Conservation (phyloP, 2,888 invertebrate genomes). For the Dugesia japonica region DNA sequence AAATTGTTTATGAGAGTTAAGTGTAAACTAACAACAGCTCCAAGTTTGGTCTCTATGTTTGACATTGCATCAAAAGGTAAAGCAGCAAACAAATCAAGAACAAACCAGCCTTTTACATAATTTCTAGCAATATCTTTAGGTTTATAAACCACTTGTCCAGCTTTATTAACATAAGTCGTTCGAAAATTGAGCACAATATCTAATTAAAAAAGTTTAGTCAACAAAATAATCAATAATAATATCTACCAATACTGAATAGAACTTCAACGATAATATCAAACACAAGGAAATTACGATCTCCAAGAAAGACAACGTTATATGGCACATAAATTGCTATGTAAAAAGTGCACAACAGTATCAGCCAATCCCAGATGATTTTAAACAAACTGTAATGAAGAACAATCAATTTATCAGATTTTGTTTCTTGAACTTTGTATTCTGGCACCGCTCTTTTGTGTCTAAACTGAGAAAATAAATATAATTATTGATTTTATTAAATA, state of each 20-base stretch:
- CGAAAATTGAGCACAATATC: constrained; percentile 89
- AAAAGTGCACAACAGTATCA: constrained; percentile 80
- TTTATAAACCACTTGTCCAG: constrained; percentile 83
- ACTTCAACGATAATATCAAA: constrained; percentile 84
- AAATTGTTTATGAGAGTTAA: too few species aligned
- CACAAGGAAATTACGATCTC: constrained; percentile 49
- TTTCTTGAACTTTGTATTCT: constrained; percentile 82
- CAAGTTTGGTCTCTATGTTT: neutral
- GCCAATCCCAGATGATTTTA: constrained; percentile 93
- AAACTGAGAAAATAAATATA: neutral
- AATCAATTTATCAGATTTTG: constrained; percentile 78
- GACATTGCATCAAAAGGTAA: constrained; percentile 64
- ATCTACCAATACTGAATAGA: constrained; percentile 76
- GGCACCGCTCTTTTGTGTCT: constrained; percentile 50
- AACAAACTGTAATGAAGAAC: constrained; percentile 85
- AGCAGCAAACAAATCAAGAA: constrained; percentile 77
- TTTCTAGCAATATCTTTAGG: constrained; percentile 74
- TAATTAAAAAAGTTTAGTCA: too few species aligned
- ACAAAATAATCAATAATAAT: too few species aligned
- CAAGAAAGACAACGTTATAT: constrained; percentile 73
- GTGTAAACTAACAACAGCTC: neutral
- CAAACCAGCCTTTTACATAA: constrained; percentile 81
- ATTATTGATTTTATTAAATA: neutral
- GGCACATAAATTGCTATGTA: constrained; percentile 89
- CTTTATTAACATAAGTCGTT: constrained; percentile 80